These are phyloP conservation scores for Rhipidura dahli DNA, from an alignment of 2,113 vertebrate species.

Conservation along the genomic window DNA sequence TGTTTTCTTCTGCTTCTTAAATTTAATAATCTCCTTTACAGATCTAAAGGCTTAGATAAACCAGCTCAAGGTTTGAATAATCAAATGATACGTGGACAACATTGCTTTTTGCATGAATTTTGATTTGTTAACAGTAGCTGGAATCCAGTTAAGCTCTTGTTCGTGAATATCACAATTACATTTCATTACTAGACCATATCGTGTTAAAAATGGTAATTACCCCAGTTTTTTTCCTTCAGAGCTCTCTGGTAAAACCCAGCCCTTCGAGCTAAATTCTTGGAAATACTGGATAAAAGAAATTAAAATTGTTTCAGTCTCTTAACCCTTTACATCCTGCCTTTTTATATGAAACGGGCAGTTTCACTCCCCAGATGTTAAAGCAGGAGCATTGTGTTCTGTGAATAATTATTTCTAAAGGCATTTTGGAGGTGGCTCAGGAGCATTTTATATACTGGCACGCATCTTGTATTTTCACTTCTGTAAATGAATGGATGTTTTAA, in stretches of 20 bases:
- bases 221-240: not conserved
- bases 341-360: not conserved
- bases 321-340: not conserved
- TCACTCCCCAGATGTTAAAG: conserved; percentile 8
- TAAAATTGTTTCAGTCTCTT: not conserved
- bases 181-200: not conserved
- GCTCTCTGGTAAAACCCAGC: not conserved
- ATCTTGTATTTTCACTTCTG: conserved; percentile 20
- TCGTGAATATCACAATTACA: not conserved
- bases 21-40: not conserved
- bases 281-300: not conserved
- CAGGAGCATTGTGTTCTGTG: conserved; percentile 5
- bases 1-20: not conserved
- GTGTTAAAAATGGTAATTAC: not conserved
- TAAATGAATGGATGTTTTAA: conserved; percentile 40
- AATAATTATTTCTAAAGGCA: conserved; percentile 32
- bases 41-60: not conserved
- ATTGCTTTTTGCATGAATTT: not conserved
- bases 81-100: not conserved
- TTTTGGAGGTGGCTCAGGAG: conserved; percentile 41
- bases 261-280: not conserved
- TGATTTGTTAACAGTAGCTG: not conserved
- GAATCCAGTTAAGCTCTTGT: not conserved
- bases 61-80: not conserved
- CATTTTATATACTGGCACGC: conserved; percentile 8